Percentiles rank a stretch among this genome's conserved stretches.
Evolutionary conservation across 2,113 vertebrate genomes (phyloP).

Genomic region (Rana temporaria): DNA sequence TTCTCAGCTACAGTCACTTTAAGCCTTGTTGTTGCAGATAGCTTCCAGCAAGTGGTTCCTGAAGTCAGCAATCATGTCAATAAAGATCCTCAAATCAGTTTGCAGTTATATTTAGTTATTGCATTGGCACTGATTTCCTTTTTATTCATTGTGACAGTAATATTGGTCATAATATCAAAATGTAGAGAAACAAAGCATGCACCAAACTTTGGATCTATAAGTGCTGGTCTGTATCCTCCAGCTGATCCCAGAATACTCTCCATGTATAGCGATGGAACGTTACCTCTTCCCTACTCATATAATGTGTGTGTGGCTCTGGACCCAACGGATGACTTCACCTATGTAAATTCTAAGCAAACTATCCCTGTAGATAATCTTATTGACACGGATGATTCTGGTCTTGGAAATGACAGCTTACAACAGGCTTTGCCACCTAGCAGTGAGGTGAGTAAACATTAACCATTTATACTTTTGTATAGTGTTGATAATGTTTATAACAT

Average conservation of each 20-base stretch:
- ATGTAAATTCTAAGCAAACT: conserved; percentile 40
- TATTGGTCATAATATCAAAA: conserved; percentile 67
- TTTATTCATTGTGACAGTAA: conserved; percentile 50
- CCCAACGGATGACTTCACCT: conserved; percentile 62
- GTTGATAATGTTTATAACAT: too few species aligned
- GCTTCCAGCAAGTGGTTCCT: conserved; percentile 74
- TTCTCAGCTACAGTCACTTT: conserved; percentile 78
- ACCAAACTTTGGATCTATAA: conserved; percentile 58
- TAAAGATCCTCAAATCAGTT: conserved; percentile 20
- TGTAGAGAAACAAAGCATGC: conserved; percentile 63
- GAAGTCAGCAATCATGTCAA: conserved; percentile 61
- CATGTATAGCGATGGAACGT: conserved; percentile 54
- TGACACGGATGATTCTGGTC: rapidly evolving
- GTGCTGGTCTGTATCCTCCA: conserved; percentile 35
- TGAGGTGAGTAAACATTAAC: neutral
- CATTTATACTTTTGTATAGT: neutral
- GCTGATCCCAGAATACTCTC: conserved; percentile 35
- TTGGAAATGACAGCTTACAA: neutral
- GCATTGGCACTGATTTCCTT: conserved; percentile 53
- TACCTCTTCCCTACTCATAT: conserved; percentile 60
- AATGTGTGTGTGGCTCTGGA: conserved; percentile 60
- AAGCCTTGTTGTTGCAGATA: conserved; percentile 76
- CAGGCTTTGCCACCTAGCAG: neutral
- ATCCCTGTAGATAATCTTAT: neutral
- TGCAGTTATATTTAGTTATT: conserved; percentile 54